Conservation (phyloP, 2,888 invertebrate species). For the Torymus auratus region DNA sequence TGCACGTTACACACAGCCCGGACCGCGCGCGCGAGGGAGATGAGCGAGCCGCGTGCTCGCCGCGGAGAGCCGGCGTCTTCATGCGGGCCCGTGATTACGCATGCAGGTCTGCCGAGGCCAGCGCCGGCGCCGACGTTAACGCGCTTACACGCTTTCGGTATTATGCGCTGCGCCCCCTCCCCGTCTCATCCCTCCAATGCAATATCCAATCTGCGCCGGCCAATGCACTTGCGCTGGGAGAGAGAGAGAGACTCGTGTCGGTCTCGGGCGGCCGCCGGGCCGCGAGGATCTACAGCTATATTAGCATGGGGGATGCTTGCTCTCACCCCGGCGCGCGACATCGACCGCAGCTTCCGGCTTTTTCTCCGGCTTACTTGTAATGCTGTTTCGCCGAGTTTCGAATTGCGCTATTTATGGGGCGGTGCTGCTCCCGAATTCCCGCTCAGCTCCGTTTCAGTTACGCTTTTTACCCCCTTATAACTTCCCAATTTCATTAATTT, state of each 20-base stretch:
- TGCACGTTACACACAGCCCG: slow-evolving; percentile 4
- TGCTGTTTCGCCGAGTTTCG: slow-evolving; percentile 8
- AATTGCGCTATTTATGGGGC: slow-evolving; percentile 18
- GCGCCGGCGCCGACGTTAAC: neutral
- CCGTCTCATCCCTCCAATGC: neutral
- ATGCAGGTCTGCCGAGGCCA: slow-evolving; percentile 17
- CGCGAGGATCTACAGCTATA: no score
- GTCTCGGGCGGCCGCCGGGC: no score
- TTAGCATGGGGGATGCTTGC: no score
- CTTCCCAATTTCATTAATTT: no score
- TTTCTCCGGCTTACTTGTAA: neutral
- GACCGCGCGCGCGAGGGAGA: neutral
- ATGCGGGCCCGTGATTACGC: slow-evolving; percentile 13
- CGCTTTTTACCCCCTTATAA: no score
- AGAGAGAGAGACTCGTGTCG: no score
- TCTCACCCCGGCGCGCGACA: neutral
- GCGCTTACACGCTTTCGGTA: slow-evolving; percentile 39
- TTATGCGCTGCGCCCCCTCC: neutral
- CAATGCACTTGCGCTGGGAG: no score
- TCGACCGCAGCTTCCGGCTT: slow-evolving; percentile 1
- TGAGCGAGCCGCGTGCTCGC: neutral
- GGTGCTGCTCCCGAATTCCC: no score
- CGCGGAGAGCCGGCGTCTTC: neutral
- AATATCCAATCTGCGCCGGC: no score
- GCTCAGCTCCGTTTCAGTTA: no score